Evolutionary conservation across 2,888 invertebrate genomes (phyloP).

Genomic region (Elysia crispata): DNA sequence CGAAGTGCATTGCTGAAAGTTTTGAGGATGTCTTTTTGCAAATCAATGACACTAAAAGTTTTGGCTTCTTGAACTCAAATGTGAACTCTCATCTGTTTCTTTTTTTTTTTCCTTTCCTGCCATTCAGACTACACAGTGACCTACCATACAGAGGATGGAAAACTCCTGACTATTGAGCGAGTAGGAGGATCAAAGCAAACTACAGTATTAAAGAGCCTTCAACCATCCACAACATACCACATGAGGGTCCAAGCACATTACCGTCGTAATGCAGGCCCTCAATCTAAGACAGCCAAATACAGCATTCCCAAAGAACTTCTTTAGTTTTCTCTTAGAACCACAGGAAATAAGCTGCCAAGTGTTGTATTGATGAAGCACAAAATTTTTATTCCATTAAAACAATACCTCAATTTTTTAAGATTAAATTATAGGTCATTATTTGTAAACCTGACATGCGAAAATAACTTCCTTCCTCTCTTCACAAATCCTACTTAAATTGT

Average conservation of each 20-base stretch:
- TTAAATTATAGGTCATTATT: too few relatives aligned
- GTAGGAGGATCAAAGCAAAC: conserved; percentile 34
- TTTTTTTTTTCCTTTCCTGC: neutral
- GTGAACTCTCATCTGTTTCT: neutral
- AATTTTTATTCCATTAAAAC: too few relatives aligned
- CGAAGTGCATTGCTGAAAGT: too few relatives aligned
- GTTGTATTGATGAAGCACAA: too few relatives aligned
- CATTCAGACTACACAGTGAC: conserved; percentile 37
- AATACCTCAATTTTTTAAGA: too few relatives aligned
- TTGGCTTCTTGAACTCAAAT: neutral
- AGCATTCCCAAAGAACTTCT: conserved; percentile 49
- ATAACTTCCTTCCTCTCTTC: too few relatives aligned
- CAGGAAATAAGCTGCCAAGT: too few relatives aligned
- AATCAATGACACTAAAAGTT: neutral
- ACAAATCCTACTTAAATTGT: too few relatives aligned
- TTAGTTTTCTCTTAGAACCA: neutral
- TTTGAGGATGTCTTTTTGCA: too few relatives aligned
- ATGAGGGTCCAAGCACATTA: conserved; percentile 48
- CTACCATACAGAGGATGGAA: conserved; percentile 41
- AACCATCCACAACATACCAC: conserved; percentile 42
- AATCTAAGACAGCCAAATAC: conserved; percentile 36
- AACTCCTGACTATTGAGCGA: neutral
- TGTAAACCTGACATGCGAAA: too few relatives aligned
- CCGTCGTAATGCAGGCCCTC: conserved; percentile 38
- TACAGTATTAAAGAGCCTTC: conserved; percentile 21